Percentiles rank a stretch among this genome's conserved stretches.
phyloP scores from a whole-genome alignment of 2,888 invertebrate genomes.

The Caenorhabditis sp. region DNA sequence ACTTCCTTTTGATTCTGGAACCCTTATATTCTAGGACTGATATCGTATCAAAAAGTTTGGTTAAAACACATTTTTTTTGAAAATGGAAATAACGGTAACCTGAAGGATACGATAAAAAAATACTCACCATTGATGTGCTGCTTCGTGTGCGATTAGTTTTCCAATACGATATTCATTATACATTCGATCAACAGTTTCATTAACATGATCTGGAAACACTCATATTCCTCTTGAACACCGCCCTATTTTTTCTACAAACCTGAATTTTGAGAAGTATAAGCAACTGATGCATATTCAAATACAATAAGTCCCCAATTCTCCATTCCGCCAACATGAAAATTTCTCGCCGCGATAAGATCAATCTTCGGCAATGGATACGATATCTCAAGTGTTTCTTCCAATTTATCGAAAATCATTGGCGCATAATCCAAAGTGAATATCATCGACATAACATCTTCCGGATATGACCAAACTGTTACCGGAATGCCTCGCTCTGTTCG shows the following conservation, averaged over 20 bases:
- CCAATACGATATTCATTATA: slow-evolving; percentile 65
- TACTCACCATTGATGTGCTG: slow-evolving; percentile 72
- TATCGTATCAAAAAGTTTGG: too few species aligned
- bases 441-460: slow-evolving; percentile 53
- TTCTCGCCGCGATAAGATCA: slow-evolving; percentile 73
- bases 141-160: slow-evolving; percentile 73
- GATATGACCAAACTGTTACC: slow-evolving; percentile 63
- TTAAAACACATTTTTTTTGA: background rate
- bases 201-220: slow-evolving; percentile 43
- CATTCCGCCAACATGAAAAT: slow-evolving; percentile 73
- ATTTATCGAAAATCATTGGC: slow-evolving; percentile 62
- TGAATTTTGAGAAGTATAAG: slow-evolving; percentile 26
- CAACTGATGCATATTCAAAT: slow-evolving; percentile 35
- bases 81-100: background rate
- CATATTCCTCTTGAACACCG: background rate
- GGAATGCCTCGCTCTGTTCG: slow-evolving; percentile 61
- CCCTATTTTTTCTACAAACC: slow-evolving; percentile 3
- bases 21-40: too few species aligned
- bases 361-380: slow-evolving; percentile 68
- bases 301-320: slow-evolving; percentile 73
- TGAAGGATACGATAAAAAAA: too few species aligned
- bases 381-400: slow-evolving; percentile 64
- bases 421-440: slow-evolving; percentile 66
- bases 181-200: slow-evolving; percentile 66
- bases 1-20: too few species aligned